These are phyloP conservation scores for Columbina picui DNA, from an alignment of 2,113 vertebrate species.

Conservation along the genomic window DNA sequence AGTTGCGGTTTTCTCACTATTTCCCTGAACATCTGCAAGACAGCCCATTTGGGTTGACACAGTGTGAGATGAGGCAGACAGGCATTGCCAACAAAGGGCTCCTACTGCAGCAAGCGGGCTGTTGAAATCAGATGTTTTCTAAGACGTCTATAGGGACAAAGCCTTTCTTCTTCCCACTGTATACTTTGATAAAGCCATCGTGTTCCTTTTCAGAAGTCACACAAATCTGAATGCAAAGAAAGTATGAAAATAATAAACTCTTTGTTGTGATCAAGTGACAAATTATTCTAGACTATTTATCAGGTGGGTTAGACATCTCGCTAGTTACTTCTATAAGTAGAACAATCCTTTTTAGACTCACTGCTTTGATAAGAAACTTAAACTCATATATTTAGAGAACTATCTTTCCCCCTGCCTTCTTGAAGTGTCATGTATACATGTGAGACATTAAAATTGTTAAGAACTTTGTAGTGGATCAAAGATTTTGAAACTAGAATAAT, in stretches of 20 bases:
- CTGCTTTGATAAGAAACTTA: not conserved
- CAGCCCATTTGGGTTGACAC: slow-evolving; percentile 65
- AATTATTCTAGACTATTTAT: not conserved
- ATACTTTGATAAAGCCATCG: slow-evolving; percentile 91
- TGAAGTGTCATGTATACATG: not conserved
- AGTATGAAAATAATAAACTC: not conserved
- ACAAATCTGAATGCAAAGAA: slow-evolving; percentile 85
- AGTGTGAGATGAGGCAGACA: slow-evolving; percentile 70
- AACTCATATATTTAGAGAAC: not conserved
- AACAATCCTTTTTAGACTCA: not conserved
- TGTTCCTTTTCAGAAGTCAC: slow-evolving; percentile 87
- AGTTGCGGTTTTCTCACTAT: slow-evolving; percentile 49
- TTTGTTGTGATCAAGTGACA: not conserved
- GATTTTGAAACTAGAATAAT: not conserved
- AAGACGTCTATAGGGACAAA: slow-evolving; percentile 90
- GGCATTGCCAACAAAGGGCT: slow-evolving; percentile 53
- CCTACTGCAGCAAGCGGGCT: slow-evolving; percentile 28
- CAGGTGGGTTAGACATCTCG: not conserved
- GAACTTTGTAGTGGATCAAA: not conserved
- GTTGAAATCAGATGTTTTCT: slow-evolving; percentile 87
- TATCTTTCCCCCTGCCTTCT: not conserved
- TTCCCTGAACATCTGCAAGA: slow-evolving; percentile 69
- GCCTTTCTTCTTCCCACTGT: slow-evolving; percentile 92
- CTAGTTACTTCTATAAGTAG: not conserved
- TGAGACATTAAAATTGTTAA: not conserved